These are phyloP conservation scores for Eublepharis macularius DNA, from an alignment of 2,113 vertebrate genomes.

Conservation along the genomic window DNA sequence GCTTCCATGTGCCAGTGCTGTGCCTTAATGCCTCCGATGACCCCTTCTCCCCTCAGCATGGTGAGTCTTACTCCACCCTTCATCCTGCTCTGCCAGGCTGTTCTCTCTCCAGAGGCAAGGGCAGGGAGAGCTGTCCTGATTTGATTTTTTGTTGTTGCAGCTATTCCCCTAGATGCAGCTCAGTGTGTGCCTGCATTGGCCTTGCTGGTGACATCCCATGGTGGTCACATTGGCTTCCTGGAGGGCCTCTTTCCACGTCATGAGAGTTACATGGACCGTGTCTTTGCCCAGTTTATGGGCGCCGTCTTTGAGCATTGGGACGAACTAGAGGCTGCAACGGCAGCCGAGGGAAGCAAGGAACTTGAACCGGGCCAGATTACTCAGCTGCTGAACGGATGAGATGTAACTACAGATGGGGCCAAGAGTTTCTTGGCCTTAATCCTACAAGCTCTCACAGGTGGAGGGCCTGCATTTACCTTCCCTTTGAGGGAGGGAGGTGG, in stretches of 20 bases:
- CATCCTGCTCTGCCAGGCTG: too few relatives aligned
- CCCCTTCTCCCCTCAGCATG: slow-evolving; percentile 79
- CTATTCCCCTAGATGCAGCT: slow-evolving; percentile 72
- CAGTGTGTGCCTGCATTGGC: slow-evolving; percentile 72
- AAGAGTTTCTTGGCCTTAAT: background rate
- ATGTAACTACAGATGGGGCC: too few relatives aligned
- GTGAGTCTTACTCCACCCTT: slow-evolving; percentile 57
- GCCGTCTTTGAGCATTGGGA: slow-evolving; percentile 72
- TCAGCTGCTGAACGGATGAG: too few relatives aligned
- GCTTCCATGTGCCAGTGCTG: slow-evolving; percentile 76
- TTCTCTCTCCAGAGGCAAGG: too few relatives aligned
- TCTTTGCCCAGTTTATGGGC: slow-evolving; percentile 74
- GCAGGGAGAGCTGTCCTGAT: background rate
- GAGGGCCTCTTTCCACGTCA: slow-evolving; percentile 79
- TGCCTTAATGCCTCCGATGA: slow-evolving; percentile 86
- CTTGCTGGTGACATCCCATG: slow-evolving; percentile 76
- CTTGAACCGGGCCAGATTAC: background rate
- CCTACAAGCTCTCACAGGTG: background rate
- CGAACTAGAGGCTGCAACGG: slow-evolving; percentile 53
- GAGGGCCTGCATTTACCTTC: background rate
- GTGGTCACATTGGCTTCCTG: slow-evolving; percentile 85
- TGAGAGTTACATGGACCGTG: slow-evolving; percentile 75
- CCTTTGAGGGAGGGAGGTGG: too few relatives aligned
- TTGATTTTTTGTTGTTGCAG: slow-evolving; percentile 53
- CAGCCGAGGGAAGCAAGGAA: too few relatives aligned